These are phyloP conservation scores for Lepidocolaptes lacrymiger DNA, from an alignment of 2,797 vertebrate genomes.

Conservation along the genomic window DNA sequence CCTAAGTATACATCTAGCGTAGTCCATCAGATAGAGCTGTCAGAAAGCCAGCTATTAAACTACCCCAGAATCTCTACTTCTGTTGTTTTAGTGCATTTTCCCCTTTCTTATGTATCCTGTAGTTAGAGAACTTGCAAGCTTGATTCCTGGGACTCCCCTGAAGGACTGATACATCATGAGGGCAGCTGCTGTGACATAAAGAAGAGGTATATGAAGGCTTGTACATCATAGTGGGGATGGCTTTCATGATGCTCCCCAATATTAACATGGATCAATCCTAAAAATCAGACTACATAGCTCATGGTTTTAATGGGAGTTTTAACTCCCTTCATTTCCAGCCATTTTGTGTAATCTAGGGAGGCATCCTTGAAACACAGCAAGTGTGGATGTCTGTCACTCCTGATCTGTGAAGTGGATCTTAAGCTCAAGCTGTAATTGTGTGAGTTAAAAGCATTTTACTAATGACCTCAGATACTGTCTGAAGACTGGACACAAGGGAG, in stretches of 20 bases:
- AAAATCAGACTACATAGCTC: background rate
- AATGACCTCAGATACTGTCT: background rate
- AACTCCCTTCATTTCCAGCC: background rate
- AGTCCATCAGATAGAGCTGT: background rate
- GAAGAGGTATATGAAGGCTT: background rate
- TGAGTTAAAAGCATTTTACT: background rate
- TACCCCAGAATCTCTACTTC: background rate
- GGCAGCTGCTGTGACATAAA: background rate
- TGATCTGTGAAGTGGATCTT: background rate
- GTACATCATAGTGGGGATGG: accelerated
- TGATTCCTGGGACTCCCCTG: background rate
- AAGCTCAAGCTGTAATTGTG: background rate
- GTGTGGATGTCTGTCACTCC: background rate
- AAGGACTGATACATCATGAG: background rate
- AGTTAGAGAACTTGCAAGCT: background rate
- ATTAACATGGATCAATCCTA: background rate
- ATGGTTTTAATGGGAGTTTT: background rate
- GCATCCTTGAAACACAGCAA: background rate
- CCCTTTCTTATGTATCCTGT: background rate
- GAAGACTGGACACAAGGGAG: background rate
- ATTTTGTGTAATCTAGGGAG: background rate
- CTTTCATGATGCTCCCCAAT: background rate
- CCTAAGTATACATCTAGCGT: accelerated
- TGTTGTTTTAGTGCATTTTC: background rate
- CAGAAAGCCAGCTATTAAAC: background rate